Percentiles rank a stretch among this genome's conserved stretches.
These are phyloP conservation scores for Hemitrygon akajei DNA, from an alignment of 2,797 vertebrate species.

Conservation along the genomic window DNA sequence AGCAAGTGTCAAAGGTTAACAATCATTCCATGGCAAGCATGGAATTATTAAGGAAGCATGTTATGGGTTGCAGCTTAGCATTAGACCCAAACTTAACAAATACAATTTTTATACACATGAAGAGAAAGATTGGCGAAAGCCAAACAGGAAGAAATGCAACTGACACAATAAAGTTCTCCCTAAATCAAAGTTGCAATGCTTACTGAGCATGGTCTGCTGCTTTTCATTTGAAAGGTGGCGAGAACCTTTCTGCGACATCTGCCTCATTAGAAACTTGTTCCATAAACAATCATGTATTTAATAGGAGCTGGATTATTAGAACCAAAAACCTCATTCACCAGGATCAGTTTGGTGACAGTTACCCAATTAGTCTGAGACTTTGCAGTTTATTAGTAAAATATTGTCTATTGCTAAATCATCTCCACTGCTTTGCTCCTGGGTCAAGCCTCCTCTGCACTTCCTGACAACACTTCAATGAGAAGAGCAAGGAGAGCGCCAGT, in stretches of 20 bases:
- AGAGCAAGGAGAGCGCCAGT: too few relatives aligned
- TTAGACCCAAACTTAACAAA: slow-evolving; percentile 7
- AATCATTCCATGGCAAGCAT: slow-evolving; percentile 18
- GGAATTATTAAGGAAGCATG: slow-evolving; percentile 20
- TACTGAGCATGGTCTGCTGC: background rate
- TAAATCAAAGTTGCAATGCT: background rate
- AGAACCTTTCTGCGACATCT: background rate
- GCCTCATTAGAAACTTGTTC: background rate
- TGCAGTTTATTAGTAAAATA: too few relatives aligned
- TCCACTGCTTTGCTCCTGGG: too few relatives aligned
- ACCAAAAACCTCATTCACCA: background rate
- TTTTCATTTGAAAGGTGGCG: background rate
- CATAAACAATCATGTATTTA: background rate
- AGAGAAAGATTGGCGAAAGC: background rate
- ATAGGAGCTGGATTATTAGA: background rate
- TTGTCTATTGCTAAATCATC: too few relatives aligned
- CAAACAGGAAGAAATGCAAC: slow-evolving; percentile 14
- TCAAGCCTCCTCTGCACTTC: too few relatives aligned
- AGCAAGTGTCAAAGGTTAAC: slow-evolving; percentile 31
- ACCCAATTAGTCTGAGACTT: background rate
- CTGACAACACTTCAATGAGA: too few relatives aligned
- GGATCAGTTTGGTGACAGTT: background rate
- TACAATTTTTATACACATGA: background rate
- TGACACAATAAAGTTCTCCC: background rate
- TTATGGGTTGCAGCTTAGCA: background rate